phyloP scores from a whole-genome alignment of 1,140 invertebrate species.

The Drosophila cardini region DNA sequence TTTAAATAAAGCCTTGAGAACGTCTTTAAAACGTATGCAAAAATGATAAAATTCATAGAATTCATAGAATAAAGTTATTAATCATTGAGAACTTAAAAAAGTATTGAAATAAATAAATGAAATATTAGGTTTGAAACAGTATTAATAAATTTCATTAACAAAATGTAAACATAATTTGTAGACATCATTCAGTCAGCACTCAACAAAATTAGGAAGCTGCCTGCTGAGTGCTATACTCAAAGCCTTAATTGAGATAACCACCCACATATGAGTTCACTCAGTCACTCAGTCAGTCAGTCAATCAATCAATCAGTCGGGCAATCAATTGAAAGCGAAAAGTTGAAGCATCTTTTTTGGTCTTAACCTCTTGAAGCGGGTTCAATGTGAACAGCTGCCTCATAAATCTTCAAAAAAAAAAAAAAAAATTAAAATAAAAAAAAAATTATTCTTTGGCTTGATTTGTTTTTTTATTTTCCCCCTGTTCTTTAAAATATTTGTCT shows the following conservation, averaged over 20 bases:
- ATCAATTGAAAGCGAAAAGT: constrained; percentile 75
- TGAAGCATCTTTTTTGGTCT: constrained; percentile 63
- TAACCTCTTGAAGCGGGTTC: constrained; percentile 75
- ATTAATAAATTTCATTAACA: constrained; percentile 29
- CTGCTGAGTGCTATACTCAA: constrained; percentile 12
- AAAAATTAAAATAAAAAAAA: constrained; percentile 33
- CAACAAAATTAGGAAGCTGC: constrained; percentile 42
- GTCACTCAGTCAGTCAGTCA: constrained; percentile 29
- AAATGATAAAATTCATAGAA: constrained; percentile 17
- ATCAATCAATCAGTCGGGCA: constrained; percentile 51
- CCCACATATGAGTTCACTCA: constrained; percentile 40
- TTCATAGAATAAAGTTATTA: constrained; percentile 12
- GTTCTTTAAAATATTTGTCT: constrained; percentile 21
- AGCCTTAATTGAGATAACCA: constrained; percentile 66
- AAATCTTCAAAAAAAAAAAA: constrained; percentile 46
- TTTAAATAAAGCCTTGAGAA: constrained; percentile 34
- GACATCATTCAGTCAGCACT: constrained; percentile 47
- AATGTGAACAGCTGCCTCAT: constrained; percentile 71
- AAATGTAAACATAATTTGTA: constrained; percentile 35
- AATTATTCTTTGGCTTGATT: constrained; percentile 32
- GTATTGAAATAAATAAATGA: constrained; percentile 1
- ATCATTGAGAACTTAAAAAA: constrained; percentile 12
- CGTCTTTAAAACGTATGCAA: constrained; percentile 31
- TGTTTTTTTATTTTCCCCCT: constrained; percentile 14
- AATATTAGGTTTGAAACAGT: not conserved